phyloP scores from a whole-genome alignment of 37 sponge, comb jelly and placozoan species.

The Lycopodina hypogea region DNA sequence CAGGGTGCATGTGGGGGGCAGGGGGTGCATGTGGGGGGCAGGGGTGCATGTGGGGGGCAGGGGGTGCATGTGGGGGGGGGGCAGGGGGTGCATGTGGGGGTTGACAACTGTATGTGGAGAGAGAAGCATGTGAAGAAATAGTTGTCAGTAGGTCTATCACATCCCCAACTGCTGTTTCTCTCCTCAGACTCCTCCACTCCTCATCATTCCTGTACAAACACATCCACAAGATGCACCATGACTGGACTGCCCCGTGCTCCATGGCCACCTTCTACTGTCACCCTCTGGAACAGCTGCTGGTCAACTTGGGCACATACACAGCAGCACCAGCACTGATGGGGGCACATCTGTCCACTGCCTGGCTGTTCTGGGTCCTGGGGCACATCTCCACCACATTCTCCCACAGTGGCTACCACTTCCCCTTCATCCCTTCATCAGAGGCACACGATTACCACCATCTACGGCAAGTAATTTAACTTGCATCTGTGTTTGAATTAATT shows the following conservation, averaged over 20 bases:
- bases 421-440: conserved; percentile 82
- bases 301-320: conserved; percentile 58
- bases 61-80: too few relatives aligned
- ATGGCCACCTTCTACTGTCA: conserved; percentile 78
- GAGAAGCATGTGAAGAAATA: too few relatives aligned
- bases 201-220: conserved; percentile 73
- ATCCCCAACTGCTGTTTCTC: too few relatives aligned
- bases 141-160: too few relatives aligned
- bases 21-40: too few relatives aligned
- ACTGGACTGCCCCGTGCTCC: conserved; percentile 84
- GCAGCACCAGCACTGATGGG: conserved; percentile 70
- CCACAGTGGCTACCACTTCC: conserved; percentile 94
- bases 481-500: too few relatives aligned
- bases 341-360: conserved; percentile 67
- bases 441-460: conserved; percentile 95
- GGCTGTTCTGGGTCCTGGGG: conserved; percentile 75
- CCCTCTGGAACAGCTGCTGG: conserved; percentile 75
- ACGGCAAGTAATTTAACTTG: conserved; percentile 40
- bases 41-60: too few relatives aligned
- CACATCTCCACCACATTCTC: conserved; percentile 56
- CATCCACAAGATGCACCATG: conserved; percentile 95
- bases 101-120: too few relatives aligned
- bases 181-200: conserved; percentile 81
- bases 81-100: too few relatives aligned
- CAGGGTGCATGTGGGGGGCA: too few relatives aligned